A percentile compares a stretch with the other conserved stretches of the same genome.
These are phyloP conservation scores for Alligator mississippiensis DNA, from an alignment of 2,113 vertebrate species.

Conservation along the genomic window DNA sequence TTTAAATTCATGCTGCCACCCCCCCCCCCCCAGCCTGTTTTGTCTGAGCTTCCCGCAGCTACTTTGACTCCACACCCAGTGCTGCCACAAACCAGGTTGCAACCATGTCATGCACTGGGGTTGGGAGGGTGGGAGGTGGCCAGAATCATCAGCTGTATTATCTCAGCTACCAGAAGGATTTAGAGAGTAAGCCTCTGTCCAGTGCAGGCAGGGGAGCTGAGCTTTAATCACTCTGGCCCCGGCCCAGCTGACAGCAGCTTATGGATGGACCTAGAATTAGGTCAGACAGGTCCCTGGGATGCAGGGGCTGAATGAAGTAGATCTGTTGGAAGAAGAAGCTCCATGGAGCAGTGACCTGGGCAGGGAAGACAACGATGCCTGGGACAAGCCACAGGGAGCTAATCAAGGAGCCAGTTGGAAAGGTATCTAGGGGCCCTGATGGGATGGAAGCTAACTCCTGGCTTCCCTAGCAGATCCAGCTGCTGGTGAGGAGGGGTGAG, in stretches of 20 bases:
- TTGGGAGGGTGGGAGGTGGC: background rate
- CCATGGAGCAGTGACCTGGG: background rate
- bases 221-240: background rate
- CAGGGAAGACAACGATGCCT: background rate
- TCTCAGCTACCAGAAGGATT: background rate
- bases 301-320: background rate
- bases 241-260: background rate
- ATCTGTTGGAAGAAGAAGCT: background rate
- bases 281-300: background rate
- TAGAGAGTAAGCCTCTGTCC: background rate
- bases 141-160: background rate
- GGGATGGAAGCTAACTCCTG: background rate
- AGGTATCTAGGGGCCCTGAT: background rate
- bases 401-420: fast-evolving
- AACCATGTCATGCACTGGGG: background rate
- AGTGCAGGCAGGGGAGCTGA: background rate
- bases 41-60: background rate
- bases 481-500: fast-evolving
- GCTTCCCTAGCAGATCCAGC: background rate
- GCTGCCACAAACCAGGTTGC: background rate
- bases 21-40: no score
- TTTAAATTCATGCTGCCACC: no score
- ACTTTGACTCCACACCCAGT: background rate
- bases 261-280: background rate
- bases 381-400: background rate